Conservation (phyloP, 2,888 invertebrate species). For the Apeira syringaria region DNA sequence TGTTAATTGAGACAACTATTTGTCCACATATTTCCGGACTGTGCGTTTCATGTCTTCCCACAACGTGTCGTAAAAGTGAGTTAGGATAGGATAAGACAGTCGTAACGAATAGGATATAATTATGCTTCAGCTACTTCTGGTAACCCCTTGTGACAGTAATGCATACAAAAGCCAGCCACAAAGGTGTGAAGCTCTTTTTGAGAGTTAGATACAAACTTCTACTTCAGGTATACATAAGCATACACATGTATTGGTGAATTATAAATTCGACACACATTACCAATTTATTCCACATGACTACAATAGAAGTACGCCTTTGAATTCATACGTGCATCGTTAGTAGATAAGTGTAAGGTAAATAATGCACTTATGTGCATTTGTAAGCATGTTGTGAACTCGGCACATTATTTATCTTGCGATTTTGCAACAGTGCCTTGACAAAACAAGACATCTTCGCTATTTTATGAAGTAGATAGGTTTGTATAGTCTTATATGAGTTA, state of each 20-base stretch:
- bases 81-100: too few relatives aligned
- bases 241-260: slow-evolving; percentile 1
- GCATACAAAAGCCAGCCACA: too few relatives aligned
- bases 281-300: slow-evolving; percentile 8
- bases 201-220: too few relatives aligned
- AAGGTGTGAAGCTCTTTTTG: too few relatives aligned
- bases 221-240: too few relatives aligned
- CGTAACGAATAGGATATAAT: too few relatives aligned
- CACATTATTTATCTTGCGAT: slow-evolving; percentile 12
- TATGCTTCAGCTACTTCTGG: too few relatives aligned
- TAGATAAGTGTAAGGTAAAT: slow-evolving; percentile 21
- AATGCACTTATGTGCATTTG: slow-evolving; percentile 15
- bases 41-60: too few relatives aligned
- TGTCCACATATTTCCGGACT: too few relatives aligned
- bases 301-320: slow-evolving; percentile 5
- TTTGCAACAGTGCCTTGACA: slow-evolving; percentile 20
- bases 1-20: too few relatives aligned
- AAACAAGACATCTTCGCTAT: slow-evolving; percentile 9
- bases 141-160: too few relatives aligned
- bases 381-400: slow-evolving; percentile 20
- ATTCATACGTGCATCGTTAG: slow-evolving; percentile 17
- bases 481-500: slow-evolving; percentile 20
- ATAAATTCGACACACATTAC: slow-evolving; percentile 8
- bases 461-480: slow-evolving; percentile 10
- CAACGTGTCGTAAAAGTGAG: too few relatives aligned